Evolutionary conservation across 2,113 vertebrate species (phyloP), one percentile per base, ranked within the genome.

Genomic region (Cyprichromis sp.): DNA sequence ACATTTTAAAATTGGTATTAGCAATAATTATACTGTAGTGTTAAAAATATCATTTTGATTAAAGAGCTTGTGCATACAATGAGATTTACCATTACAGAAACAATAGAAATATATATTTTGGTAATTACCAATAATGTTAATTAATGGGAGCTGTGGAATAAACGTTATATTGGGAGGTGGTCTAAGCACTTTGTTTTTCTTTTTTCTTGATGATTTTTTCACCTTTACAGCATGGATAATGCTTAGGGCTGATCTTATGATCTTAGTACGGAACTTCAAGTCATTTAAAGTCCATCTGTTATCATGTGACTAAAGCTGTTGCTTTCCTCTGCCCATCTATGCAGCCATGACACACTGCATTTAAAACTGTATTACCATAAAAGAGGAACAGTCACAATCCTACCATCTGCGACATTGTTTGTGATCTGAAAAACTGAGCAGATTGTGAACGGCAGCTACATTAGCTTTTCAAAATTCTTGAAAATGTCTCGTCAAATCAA

Each of bases 291-390:
- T 21, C 85, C 91, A 88, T 87, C 87, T 89, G 83, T 73, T 81
- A 40, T 66, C 12, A 88, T 59, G 68, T 86, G 82, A 85, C 38
- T 42, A 16, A 68, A 89, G 42, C 80, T 80, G 76, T 73, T 87
- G 61, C 61, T 84, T 87, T 45, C 40, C 21, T 71, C 55, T 55
- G 40, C 61, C 59, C 29, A 2, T 82, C 73, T n/a, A 7, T 61
- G 61, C 13, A 73, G 83, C 79, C 40, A 40, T 45, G 54, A 21
- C 61, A 86, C 54, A 31, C 19, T 24, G 24, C n/a, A 89, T 89
- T 91, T 89, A 26, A 68, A 73, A 88, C 36, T 45, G 26, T 14
- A 76, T 88, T 88, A 88, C 86, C 89, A 84, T 82, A 40, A 84
- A 86, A 34, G 24, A 52, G 40, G 57, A 83, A 80, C 89, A 81